Conservation (phyloP, 92 coral and sea anemone species). For the Parazoanthus darwini region DNA sequence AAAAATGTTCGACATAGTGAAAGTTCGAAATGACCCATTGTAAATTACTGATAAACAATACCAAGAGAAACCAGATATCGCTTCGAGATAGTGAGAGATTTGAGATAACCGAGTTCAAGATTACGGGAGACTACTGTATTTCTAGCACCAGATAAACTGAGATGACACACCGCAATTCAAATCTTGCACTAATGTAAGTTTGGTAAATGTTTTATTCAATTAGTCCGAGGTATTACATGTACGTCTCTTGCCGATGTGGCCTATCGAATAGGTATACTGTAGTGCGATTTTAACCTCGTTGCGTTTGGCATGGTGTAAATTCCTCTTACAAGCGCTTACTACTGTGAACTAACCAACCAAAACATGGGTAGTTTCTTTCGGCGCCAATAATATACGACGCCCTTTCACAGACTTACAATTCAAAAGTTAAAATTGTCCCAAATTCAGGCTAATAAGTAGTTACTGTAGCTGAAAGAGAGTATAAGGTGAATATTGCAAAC, state of each 20-base stretch:
- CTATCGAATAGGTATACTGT: slow-evolving; percentile 7
- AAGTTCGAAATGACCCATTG: background rate
- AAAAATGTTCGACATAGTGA: slow-evolving; percentile 2
- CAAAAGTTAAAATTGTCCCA: slow-evolving; percentile 12
- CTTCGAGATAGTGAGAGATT: slow-evolving; percentile 11
- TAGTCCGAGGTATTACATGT: slow-evolving; percentile 8
- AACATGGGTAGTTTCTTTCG: slow-evolving; percentile 13
- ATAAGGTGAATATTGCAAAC: slow-evolving; percentile 9
- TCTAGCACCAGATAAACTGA: slow-evolving; percentile 13
- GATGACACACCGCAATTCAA: slow-evolving; percentile 16
- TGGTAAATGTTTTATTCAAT: slow-evolving; percentile 13
- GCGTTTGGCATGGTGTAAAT: slow-evolving; percentile 14
- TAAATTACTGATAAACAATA: slow-evolving; percentile 4
- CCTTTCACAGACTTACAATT: slow-evolving; percentile 13
- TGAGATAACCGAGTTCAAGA: slow-evolving; percentile 9
- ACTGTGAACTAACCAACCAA: slow-evolving; percentile 13
- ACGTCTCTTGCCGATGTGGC: slow-evolving; percentile 16
- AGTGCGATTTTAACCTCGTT: slow-evolving; percentile 10
- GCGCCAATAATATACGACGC: slow-evolving; percentile 15
- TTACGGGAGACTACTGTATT: slow-evolving; percentile 16
- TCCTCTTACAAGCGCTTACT: slow-evolving; percentile 14
- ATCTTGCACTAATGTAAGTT: slow-evolving; percentile 3
- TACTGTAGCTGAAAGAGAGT: slow-evolving; percentile 13
- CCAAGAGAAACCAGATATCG: slow-evolving; percentile 5
- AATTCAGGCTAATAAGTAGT: slow-evolving; percentile 9